A percentile compares a stretch with the other conserved stretches of the same genome.
These are phyloP conservation scores for Pseudopleuronectes americanus DNA, from an alignment of 2,797 vertebrate genomes.

Conservation along the genomic window DNA sequence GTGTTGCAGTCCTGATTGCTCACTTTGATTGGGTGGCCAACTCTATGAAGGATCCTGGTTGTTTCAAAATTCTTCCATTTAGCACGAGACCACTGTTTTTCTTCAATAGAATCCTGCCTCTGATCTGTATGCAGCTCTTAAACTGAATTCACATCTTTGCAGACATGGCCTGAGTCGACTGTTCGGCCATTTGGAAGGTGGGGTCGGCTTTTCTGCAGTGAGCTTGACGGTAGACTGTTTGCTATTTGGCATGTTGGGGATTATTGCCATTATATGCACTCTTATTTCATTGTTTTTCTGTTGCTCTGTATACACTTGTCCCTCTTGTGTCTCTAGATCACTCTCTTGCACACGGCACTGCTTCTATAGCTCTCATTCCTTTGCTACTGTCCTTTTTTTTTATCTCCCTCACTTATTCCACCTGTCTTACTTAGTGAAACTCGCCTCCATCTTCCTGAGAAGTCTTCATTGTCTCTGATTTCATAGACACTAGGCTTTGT, in stretches of 20 bases:
- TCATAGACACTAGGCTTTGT: constrained; percentile 20
- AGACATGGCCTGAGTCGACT: too few species aligned
- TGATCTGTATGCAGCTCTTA: too few species aligned
- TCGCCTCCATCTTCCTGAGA: background rate
- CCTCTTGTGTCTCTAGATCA: background rate
- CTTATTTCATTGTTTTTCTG: constrained; percentile 6
- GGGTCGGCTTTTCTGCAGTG: too few species aligned
- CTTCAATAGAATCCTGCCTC: too few species aligned
- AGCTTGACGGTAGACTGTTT: too few species aligned
- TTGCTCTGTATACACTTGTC: background rate
- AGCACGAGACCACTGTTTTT: too few species aligned
- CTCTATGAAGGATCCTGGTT: too few species aligned
- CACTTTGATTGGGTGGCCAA: too few species aligned
- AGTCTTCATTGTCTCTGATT: constrained; percentile 9
- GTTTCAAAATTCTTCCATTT: too few species aligned
- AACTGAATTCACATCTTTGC: too few species aligned
- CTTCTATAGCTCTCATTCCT: background rate
- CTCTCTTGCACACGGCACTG: background rate
- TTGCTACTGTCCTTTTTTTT: background rate
- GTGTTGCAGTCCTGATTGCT: too few species aligned
- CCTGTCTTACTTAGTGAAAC: background rate
- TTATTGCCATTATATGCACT: constrained; percentile 15
- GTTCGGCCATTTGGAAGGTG: too few species aligned
- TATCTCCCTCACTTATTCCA: constrained; percentile 46
- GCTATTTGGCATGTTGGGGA: background rate